These are phyloP conservation scores for Scylla paramamosain DNA, from an alignment of 1,140 invertebrate species.

Conservation along the genomic window DNA sequence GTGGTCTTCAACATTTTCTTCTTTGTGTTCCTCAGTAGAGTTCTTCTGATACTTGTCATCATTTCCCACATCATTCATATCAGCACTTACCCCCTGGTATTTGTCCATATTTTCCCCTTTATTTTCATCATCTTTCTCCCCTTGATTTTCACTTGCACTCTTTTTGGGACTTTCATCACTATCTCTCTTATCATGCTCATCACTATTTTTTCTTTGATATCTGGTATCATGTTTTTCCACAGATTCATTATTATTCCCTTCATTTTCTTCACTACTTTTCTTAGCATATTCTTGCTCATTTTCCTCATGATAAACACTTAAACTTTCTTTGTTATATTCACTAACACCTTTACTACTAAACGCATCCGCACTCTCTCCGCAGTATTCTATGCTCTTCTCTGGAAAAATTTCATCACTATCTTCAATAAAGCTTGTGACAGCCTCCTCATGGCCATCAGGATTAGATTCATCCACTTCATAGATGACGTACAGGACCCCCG, in stretches of 20 bases:
- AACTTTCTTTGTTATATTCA: neutral
- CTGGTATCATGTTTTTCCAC: neutral
- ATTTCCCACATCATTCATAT: slow-evolving; percentile 30
- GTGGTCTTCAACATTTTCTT: neutral
- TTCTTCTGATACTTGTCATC: neutral
- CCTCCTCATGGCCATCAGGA: neutral
- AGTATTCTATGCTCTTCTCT: neutral
- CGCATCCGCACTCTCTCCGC: neutral
- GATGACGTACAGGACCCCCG: slow-evolving; percentile 52
- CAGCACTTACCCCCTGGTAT: neutral
- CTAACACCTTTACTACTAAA: neutral
- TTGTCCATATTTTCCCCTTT: neutral
- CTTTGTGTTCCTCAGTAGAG: neutral
- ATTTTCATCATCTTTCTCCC: neutral
- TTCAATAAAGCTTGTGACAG: neutral
- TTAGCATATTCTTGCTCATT: neutral
- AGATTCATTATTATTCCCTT: slow-evolving; percentile 27
- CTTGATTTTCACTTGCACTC: slow-evolving; percentile 36
- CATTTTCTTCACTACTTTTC: neutral
- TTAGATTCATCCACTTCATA: slow-evolving; percentile 55
- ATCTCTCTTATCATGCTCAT: neutral
- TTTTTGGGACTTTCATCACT: neutral
- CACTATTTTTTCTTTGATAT: slow-evolving; percentile 10
- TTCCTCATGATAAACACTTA: slow-evolving; percentile 31
- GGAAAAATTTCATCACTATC: neutral